Percentiles rank a stretch among this genome's conserved stretches.
Evolutionary conservation across 92 coral and sea anemone genomes (phyloP).

Genomic region (Zoanthus solanderi): DNA sequence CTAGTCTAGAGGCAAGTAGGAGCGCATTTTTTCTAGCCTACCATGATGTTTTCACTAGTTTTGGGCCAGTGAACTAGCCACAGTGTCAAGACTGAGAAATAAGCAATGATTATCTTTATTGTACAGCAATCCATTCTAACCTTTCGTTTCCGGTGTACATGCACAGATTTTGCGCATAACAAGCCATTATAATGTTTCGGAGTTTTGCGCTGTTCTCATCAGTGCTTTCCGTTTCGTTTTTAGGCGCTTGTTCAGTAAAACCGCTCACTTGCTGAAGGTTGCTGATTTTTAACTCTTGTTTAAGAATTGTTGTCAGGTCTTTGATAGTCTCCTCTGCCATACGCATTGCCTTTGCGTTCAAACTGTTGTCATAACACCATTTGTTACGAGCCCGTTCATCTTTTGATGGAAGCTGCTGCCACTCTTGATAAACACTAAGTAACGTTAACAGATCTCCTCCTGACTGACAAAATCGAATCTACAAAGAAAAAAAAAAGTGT

Average conservation of each 20-base stretch:
- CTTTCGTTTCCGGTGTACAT: conserved; percentile 89
- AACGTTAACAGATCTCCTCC: conserved; percentile 93
- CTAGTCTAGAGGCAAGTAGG: no score
- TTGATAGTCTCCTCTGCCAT: conserved; percentile 84
- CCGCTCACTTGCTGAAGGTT: conserved; percentile 25
- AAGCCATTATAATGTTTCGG: conserved; percentile 76
- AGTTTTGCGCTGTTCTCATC: conserved; percentile 58
- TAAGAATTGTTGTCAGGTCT: conserved; percentile 77
- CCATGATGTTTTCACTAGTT: no score
- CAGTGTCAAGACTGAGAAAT: no score
- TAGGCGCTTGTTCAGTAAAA: neutral
- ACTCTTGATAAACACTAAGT: conserved; percentile 76
- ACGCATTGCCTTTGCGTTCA: conserved; percentile 94
- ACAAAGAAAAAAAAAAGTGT: neutral
- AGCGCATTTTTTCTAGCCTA: no score
- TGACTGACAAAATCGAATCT: conserved; percentile 80
- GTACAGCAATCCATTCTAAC: neutral
- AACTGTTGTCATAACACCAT: conserved; percentile 87
- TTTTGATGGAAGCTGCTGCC: conserved; percentile 61
- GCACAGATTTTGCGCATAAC: conserved; percentile 79
- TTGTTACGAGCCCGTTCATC: conserved; percentile 53
- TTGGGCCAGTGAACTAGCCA: no score
- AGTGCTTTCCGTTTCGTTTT: neutral
- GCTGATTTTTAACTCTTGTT: conserved; percentile 53
- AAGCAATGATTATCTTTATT: neutral